Base-by-base conservation (phyloP, 2,113 vertebrate species). In the Chionomys nivalis region DNA sequence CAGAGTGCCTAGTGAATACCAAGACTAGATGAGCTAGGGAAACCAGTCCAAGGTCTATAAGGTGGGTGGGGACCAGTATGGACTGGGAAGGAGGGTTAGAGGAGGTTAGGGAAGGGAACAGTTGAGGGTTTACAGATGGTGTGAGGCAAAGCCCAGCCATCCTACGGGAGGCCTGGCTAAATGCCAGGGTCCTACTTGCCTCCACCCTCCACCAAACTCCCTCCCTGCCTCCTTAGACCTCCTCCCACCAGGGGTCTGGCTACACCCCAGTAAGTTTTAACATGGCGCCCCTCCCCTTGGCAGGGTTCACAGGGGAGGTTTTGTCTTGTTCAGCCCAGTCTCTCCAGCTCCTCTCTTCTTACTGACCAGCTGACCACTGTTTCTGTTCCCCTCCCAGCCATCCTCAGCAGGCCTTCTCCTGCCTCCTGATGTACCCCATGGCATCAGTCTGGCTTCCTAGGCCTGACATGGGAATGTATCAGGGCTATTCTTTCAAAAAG, bases 241-340 rank as follows among this genome's bases (percentile, higher is more conserved):
- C 79, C 90, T 91, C 92, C 81, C 68, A 73, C 68, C 49, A 75
- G 86, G 73, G 77, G 23, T 81, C 83, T 94, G 86, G 86, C 94
- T 90, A 16, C 44, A 93, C 68, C 77, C 96, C 96, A 94, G 81
- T n/a, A 77, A 73, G 88, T 97, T 97, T 92, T 95, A 94, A 94
- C 96, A 97, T 96, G 90, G 19, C 14, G 73, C 79, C 97, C 91
- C 66, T 91, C 93, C 96, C 79, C 93, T 93, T 94, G 90, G 93
- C 97, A 96, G 89, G 82, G 87, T 61, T 98, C 94, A 97, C 96
- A 97, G 97, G 94, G 78, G 79, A 94, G 95, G 89, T 97, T 97
- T 95, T 96, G 96, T 97, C 95, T 87, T 58, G 90, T 70, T 92
- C 96, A 88, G 95, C 88, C 94, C 92, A 58, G 95, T 95, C 83